Conservation (phyloP, 2,113 vertebrate genomes). For the Mus spicilegus region DNA sequence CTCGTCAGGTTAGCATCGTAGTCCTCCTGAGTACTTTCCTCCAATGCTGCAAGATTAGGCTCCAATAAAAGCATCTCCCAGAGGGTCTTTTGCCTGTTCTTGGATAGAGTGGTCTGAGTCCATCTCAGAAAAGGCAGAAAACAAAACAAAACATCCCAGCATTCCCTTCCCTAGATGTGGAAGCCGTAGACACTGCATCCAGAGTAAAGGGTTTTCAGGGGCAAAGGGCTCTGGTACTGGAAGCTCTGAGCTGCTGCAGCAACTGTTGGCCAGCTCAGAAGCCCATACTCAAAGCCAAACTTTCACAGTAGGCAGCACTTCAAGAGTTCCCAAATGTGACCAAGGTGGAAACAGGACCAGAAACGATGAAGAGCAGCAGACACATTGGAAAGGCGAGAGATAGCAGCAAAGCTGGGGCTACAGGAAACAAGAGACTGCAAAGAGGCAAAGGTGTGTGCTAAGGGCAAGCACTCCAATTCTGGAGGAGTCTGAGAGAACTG, state of each 20-base stretch:
- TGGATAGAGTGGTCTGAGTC: not conserved
- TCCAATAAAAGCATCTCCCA: not conserved
- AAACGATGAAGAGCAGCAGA: not conserved
- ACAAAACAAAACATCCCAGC: not conserved
- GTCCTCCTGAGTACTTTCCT: not conserved
- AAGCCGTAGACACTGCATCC: not conserved
- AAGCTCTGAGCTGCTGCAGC: not conserved
- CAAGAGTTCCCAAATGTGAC: not conserved
- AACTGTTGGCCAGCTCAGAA: not conserved
- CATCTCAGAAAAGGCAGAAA: not conserved
- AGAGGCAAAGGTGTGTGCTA: not conserved
- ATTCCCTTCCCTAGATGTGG: not conserved
- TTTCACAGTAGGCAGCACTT: not conserved
- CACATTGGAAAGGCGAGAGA: not conserved
- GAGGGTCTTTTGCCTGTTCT: not conserved
- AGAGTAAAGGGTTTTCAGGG: not conserved
- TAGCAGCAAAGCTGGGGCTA: too few relatives aligned
- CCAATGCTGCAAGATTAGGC: not conserved
- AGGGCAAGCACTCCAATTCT: not conserved
- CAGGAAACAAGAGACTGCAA: too few relatives aligned
- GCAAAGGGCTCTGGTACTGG: not conserved
- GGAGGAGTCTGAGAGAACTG: not conserved
- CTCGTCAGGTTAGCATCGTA: not conserved
- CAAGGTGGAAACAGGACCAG: not conserved
- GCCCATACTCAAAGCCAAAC: not conserved